Base-by-base conservation (phyloP, 2,888 invertebrate species). In the Netelia fuscicornis region DNA sequence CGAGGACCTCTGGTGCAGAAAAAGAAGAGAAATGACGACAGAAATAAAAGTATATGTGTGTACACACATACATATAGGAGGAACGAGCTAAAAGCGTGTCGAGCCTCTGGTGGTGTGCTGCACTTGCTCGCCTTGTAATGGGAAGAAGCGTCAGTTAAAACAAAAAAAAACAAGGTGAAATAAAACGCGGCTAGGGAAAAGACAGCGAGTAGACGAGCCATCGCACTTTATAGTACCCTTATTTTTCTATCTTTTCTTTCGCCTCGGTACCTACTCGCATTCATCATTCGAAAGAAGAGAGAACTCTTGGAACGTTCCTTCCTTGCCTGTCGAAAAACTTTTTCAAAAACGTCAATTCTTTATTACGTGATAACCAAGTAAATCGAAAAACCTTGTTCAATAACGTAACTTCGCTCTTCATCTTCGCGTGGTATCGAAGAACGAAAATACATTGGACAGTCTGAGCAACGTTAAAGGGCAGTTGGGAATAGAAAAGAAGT, bases 131-230 rank as follows among this genome's bases (percentile, higher is more conserved):
- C 54, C 23, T 60, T 62, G 74, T 67, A 74, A 64, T 70, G 52
- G 81, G 58, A 74, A 81, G 68, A 78, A 84, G 74, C 77, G 70
- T 74, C 64, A 62, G 58, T 20, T 17, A 56, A 56, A 23, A 20
- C 5, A 56, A 23, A n/a, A 20, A 20, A 3, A 58, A 48, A 17
- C 17, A 67, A 44, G 64, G 44, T 60, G 75, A 75, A 85, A 85
- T 81, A 84, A 85, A 85, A 79, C 65, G 78, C 25, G 65, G 64
- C 72, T 37, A 42, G 64, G 78, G 65, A 85, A 65, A 77, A 84
- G 84, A 84, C 84, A 84, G 74, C 74, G 20, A 77, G 77, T 84
- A 72, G 84, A 81, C 79, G 83, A 81, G 62, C 62, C 70, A 72
- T 67, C 77, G 48, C 64, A 74, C 83, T 68, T 83, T 83, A 78